These are phyloP conservation scores for Amblyraja radiata DNA, from an alignment of 2,797 vertebrate genomes.

Conservation along the genomic window DNA sequence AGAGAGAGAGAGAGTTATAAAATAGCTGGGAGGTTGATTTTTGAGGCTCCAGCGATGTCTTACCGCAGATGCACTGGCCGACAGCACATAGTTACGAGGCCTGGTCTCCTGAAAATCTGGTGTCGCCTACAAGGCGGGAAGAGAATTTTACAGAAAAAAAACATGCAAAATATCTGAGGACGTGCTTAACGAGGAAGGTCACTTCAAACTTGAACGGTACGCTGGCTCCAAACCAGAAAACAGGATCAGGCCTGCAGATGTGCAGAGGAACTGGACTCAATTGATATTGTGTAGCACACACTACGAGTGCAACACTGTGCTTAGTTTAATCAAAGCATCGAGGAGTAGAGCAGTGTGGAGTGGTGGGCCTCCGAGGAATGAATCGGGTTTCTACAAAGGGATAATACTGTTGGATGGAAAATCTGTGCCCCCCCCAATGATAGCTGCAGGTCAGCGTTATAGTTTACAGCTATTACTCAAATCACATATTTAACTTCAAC, in stretches of 20 bases:
- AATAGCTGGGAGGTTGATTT: conserved; percentile 40
- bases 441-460: not conserved
- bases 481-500: not conserved
- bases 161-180: conserved; percentile 42
- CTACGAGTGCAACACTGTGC: not conserved
- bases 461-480: no score
- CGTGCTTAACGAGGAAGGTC: not conserved
- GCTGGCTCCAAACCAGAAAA: not conserved
- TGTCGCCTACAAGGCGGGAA: conserved; percentile 64
- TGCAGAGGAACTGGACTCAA: not conserved
- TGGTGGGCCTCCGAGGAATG: not conserved
- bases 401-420: not conserved
- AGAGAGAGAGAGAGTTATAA: conserved; percentile 24
- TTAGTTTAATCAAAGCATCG: not conserved
- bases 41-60: conserved; percentile 48
- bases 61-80: conserved; percentile 92
- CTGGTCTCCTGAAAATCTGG: conserved; percentile 96
- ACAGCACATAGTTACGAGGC: conserved; percentile 93
- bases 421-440: no score
- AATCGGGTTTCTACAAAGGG: not conserved
- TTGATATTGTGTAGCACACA: not conserved
- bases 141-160: conserved; percentile 53
- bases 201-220: not conserved
- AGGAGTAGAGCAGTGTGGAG: not conserved
- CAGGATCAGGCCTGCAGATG: not conserved